Conservation (phyloP, 2,113 vertebrate species). For the Alexandromys fortis region DNA sequence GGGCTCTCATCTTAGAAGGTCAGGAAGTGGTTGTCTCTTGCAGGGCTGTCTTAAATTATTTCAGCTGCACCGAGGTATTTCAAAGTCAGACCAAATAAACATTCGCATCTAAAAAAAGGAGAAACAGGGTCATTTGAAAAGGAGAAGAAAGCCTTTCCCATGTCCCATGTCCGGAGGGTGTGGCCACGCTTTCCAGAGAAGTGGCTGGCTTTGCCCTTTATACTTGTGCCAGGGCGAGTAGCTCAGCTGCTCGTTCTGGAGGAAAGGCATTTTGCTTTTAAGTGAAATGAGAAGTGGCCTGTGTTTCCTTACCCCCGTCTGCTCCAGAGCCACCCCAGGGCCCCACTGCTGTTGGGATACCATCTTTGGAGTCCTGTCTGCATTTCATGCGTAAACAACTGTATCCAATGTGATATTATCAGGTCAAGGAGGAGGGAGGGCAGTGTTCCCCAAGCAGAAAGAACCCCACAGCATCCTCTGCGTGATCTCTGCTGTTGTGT, state of each 20-base stretch:
- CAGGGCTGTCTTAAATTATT: slow-evolving; percentile 63
- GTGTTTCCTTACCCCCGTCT: slow-evolving; percentile 28
- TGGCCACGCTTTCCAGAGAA: slow-evolving; percentile 45
- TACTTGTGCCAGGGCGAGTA: background rate
- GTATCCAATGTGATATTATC: background rate
- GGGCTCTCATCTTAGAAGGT: background rate
- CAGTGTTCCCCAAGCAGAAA: background rate
- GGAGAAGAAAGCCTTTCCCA: slow-evolving; percentile 71
- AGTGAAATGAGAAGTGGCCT: background rate
- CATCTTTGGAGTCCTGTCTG: background rate
- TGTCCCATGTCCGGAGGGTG: slow-evolving; percentile 66
- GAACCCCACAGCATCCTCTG: accelerated
- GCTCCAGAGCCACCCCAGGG: background rate
- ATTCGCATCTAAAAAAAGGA: slow-evolving; percentile 73
- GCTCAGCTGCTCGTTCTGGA: background rate
- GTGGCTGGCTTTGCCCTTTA: slow-evolving; percentile 42
- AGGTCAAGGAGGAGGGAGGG: background rate
- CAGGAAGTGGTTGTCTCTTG: slow-evolving; percentile 59
- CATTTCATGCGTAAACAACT: background rate
- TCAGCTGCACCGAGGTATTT: slow-evolving; percentile 70
- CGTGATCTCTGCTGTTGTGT: background rate
- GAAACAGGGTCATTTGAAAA: slow-evolving; percentile 68
- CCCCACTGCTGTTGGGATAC: background rate
- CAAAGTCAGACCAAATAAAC: slow-evolving; percentile 78
- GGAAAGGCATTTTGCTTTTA: slow-evolving; percentile 30